phyloP scores from a whole-genome alignment of 2,888 invertebrate genomes.

The Gasteruption jaculator region DNA sequence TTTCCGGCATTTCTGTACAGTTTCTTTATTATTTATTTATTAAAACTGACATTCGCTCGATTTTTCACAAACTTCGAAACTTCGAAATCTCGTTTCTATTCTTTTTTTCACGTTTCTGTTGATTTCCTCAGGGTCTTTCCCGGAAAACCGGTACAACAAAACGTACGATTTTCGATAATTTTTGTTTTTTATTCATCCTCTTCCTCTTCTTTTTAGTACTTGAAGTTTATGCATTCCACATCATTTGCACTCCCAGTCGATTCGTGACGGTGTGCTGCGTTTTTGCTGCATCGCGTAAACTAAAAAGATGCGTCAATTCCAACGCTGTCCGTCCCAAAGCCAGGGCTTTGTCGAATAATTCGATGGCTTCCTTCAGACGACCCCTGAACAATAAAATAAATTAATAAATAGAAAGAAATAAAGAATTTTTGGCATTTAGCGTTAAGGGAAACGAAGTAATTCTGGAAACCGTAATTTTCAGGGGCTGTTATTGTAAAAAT shows the following conservation, averaged over 20 bases:
- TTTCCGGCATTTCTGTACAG: too few species aligned
- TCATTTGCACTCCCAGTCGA: conserved; percentile 64
- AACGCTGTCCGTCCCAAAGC: conserved; percentile 78
- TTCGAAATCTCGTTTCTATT: conserved; percentile 3
- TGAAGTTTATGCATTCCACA: conserved; percentile 31
- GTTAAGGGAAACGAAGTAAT: conserved; percentile 8
- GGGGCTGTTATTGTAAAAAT: too few species aligned
- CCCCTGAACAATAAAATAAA: conserved; percentile 61
- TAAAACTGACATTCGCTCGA: too few species aligned
- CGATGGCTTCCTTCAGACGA: conserved; percentile 75
- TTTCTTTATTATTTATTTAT: too few species aligned
- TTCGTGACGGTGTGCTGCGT: conserved; percentile 82
- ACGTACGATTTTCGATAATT: too few species aligned
- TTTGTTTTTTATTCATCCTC: conserved; percentile 7
- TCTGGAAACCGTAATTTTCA: conserved; percentile 1
- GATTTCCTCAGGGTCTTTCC: too few species aligned
- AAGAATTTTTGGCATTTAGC: conserved; percentile 16
- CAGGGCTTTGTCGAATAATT: conserved; percentile 85
- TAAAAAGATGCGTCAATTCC: conserved; percentile 88
- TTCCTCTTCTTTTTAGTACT: too few species aligned
- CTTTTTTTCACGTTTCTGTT: background rate
- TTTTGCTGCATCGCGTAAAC: conserved; percentile 83
- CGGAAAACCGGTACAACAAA: conserved; percentile 5
- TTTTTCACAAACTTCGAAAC: too few species aligned
- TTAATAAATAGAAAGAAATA: conserved; percentile 7